These are phyloP conservation scores for Drosophila recens DNA, from an alignment of 2,888 invertebrate species.

Conservation along the genomic window DNA sequence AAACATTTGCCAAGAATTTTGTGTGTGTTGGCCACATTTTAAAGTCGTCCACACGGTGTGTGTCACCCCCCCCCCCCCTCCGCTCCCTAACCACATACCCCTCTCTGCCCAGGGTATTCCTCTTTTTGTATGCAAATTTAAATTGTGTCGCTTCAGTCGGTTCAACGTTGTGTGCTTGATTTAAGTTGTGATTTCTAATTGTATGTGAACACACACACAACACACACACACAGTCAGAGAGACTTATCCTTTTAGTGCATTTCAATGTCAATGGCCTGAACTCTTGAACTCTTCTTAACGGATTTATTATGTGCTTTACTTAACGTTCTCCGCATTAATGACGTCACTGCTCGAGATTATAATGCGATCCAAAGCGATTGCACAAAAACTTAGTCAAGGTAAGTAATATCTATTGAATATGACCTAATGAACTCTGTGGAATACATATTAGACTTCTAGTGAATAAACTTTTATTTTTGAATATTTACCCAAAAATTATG, in stretches of 20 bases:
- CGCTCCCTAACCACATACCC: background rate
- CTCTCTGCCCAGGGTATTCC: background rate
- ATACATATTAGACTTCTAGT: background rate
- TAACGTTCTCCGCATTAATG: conserved; percentile 70
- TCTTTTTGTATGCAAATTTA: conserved; percentile 63
- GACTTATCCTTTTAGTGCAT: conserved; percentile 35
- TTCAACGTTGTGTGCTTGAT: conserved; percentile 55
- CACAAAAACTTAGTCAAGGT: conserved; percentile 84
- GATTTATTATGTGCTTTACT: conserved; percentile 23
- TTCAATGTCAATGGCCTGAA: conserved; percentile 76
- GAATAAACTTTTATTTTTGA: background rate
- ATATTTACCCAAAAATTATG: no score
- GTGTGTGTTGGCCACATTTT: conserved; percentile 36
- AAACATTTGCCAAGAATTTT: conserved; percentile 43
- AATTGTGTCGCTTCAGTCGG: conserved; percentile 58
- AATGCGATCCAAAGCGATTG: conserved; percentile 85
- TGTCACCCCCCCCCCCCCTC: background rate
- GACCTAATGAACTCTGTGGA: background rate
- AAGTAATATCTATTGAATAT: conserved; percentile 46
- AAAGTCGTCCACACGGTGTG: conserved; percentile 34
- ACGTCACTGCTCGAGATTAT: conserved; percentile 82
- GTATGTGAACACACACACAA: conserved; percentile 33
- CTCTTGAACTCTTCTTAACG: conserved; percentile 42
- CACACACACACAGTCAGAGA: background rate
- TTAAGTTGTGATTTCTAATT: conserved; percentile 74